phyloP scores from a whole-genome alignment of 23 tunicate species.

The Ciona savignyi region DNA sequence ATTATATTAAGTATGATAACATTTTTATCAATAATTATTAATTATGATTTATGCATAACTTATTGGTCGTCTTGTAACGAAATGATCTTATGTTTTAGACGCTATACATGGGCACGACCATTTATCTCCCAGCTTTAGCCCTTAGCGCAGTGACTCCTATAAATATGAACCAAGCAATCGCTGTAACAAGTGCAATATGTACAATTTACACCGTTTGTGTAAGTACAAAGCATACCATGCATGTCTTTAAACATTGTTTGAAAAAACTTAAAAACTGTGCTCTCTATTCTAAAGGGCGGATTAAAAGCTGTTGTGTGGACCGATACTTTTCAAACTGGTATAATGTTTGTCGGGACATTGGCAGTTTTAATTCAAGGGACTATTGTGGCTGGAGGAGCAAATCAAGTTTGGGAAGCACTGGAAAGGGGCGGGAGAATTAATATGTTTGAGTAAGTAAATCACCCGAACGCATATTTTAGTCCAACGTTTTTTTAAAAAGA shows the following conservation, averaged over 20 bases:
- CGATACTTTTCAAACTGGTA: constrained; percentile 2
- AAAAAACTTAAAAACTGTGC: too few relatives aligned
- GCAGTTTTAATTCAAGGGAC: constrained; percentile 10
- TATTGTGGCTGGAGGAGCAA: neutral
- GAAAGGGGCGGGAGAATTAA: constrained; percentile 3
- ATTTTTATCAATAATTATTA: too few relatives aligned
- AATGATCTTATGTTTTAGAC: too few relatives aligned
- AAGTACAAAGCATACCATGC: neutral
- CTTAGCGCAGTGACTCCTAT: constrained; percentile 40
- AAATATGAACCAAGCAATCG: constrained; percentile 6
- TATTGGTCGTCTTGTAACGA: too few relatives aligned
- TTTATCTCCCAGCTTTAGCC: constrained; percentile 39
- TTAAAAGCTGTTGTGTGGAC: constrained; percentile 13
- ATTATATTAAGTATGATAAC: too few relatives aligned
- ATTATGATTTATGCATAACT: too few relatives aligned
- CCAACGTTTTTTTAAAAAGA: too few relatives aligned
- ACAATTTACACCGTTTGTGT: constrained; percentile 26
- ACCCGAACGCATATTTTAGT: too few relatives aligned
- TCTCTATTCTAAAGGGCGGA: constrained; percentile 2
- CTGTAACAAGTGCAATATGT: constrained; percentile 27
- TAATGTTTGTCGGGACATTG: constrained; percentile 6
- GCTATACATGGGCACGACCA: constrained; percentile 26
- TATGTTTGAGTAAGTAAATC: neutral
- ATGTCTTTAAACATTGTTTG: neutral
- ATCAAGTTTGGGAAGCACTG: neutral